phyloP scores from a whole-genome alignment of 2,888 invertebrate genomes.

The Cerastis rubricosa region DNA sequence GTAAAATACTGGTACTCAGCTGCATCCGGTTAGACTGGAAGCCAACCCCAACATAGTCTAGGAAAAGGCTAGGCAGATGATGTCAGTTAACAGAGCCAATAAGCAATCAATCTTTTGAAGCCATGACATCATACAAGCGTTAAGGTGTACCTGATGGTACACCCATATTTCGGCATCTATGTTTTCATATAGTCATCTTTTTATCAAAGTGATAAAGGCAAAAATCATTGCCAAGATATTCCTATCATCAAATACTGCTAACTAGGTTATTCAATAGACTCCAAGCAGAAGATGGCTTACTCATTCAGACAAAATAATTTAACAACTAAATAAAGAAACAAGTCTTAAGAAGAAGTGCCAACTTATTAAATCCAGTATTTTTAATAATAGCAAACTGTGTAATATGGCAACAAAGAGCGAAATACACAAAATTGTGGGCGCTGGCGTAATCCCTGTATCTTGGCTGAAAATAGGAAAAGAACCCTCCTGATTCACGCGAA shows the following conservation, averaged over 20 bases:
- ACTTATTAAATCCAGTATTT: slow-evolving; percentile 64
- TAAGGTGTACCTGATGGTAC: background rate
- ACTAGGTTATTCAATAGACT: background rate
- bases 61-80: too few species aligned
- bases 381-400: slow-evolving; percentile 67
- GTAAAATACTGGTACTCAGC: too few species aligned
- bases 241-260: background rate
- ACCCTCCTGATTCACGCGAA: slow-evolving; percentile 79
- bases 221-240: background rate
- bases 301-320: slow-evolving; percentile 1
- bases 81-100: background rate
- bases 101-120: background rate
- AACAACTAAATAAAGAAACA: slow-evolving; percentile 18
- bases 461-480: slow-evolving; percentile 79
- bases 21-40: too few species aligned
- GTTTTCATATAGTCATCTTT: background rate
- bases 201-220: background rate
- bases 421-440: slow-evolving; percentile 76
- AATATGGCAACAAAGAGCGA: slow-evolving; percentile 72
- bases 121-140: background rate
- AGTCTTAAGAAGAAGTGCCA: slow-evolving; percentile 37
- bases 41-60: too few species aligned
- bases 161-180: background rate
- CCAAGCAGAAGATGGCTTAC: background rate
- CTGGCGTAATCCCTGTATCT: slow-evolving; percentile 77